These are phyloP conservation scores for Antrozous pallidus DNA, from an alignment of 2,797 vertebrate genomes.

Conservation along the genomic window DNA sequence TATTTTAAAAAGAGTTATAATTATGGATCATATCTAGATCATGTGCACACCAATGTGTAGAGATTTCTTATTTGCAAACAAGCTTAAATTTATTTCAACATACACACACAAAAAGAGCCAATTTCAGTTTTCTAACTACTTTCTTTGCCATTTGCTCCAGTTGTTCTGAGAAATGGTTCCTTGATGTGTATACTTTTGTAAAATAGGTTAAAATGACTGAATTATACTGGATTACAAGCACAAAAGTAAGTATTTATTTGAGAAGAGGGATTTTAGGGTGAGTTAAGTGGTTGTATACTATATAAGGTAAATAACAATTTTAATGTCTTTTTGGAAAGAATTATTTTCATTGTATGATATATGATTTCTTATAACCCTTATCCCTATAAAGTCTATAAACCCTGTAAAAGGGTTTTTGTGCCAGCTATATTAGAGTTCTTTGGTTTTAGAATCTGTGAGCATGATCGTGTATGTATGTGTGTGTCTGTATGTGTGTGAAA, in stretches of 20 bases:
- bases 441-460: not conserved
- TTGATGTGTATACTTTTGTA: not conserved
- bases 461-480: not conserved
- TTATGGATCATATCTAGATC: not conserved
- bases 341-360: not conserved
- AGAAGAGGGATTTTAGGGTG: not conserved
- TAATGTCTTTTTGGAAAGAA: not conserved
- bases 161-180: not conserved
- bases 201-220: not conserved
- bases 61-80: not conserved
- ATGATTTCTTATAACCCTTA: not conserved
- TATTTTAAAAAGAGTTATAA: not conserved
- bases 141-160: not conserved
- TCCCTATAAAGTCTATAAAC: not conserved
- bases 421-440: not conserved
- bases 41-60: not conserved
- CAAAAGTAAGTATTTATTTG: not conserved
- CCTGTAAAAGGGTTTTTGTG: not conserved
- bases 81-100: not conserved
- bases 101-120: not conserved
- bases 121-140: not conserved
- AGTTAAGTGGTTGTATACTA: not conserved
- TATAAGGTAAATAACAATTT: not conserved
- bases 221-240: not conserved
- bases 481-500: not conserved